Evolutionary conservation across 1,140 invertebrate genomes (phyloP).

Genomic region (Chironomus striatipennis): DNA sequence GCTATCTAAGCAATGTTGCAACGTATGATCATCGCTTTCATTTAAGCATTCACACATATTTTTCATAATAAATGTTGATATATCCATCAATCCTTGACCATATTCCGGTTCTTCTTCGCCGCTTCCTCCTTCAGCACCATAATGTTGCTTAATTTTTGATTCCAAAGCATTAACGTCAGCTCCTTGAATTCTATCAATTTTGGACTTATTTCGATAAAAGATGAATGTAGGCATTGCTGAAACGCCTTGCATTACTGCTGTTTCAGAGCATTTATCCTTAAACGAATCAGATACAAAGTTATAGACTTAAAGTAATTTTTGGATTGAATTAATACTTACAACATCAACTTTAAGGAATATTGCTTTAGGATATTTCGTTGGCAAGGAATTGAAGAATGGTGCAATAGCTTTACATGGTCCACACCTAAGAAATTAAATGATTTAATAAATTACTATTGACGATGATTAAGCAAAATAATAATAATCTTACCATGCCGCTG

Average conservation of each 20-base stretch:
- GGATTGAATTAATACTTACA: no score
- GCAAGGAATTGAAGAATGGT: conserved; percentile 79
- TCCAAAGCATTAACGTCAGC: conserved; percentile 75
- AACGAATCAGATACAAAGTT: no score
- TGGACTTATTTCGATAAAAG: conserved; percentile 83
- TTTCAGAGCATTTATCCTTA: conserved; percentile 72
- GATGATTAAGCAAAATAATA: conserved; percentile 19
- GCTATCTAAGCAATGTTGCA: conserved; percentile 59
- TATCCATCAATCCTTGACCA: conserved; percentile 63
- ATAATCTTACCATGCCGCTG: conserved; percentile 68
- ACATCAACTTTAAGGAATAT: conserved; percentile 95
- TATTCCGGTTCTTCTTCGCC: conserved; percentile 61
- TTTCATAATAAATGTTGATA: conserved; percentile 77
- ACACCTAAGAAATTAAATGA: conserved; percentile 56
- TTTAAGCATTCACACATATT: conserved; percentile 93
- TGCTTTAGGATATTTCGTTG: conserved; percentile 75
- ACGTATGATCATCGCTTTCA: conserved; percentile 86
- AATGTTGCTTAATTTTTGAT: conserved; percentile 82
- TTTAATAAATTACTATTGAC: not conserved
- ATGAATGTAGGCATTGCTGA: conserved; percentile 97
- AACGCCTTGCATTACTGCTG: conserved; percentile 75
- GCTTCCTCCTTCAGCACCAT: conserved; percentile 57
- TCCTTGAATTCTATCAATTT: conserved; percentile 72
- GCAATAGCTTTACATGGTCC: conserved; percentile 90
- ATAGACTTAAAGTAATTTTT: no score